Conservation (phyloP, 2,888 invertebrate genomes). For the Limenitis camilla region DNA sequence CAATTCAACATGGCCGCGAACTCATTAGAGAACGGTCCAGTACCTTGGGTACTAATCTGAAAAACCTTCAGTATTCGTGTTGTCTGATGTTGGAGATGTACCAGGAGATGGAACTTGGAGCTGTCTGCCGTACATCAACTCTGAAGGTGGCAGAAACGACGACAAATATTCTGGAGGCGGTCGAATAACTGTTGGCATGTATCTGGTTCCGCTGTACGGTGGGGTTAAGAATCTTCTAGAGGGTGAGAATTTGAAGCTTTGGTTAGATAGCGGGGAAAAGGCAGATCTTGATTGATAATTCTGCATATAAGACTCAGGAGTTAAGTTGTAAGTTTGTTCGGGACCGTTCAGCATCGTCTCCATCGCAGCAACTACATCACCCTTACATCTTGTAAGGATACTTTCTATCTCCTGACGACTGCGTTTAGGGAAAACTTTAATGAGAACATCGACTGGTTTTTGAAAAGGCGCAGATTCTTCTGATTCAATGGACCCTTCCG, state of each 20-base stretch:
- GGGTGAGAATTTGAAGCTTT: conserved; percentile 77
- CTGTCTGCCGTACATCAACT: conserved; percentile 65
- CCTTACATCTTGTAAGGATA: conserved; percentile 86
- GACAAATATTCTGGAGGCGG: conserved; percentile 69
- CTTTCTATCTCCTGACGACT: conserved; percentile 90
- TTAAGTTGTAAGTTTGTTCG: conserved; percentile 51
- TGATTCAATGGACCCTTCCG: conserved; percentile 30
- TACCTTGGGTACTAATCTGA: conserved; percentile 54
- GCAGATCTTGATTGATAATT: conserved; percentile 80
- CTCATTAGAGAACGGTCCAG: conserved; percentile 38
- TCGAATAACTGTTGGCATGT: conserved; percentile 83
- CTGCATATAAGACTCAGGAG: conserved; percentile 61
- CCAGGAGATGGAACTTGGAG: conserved; percentile 64
- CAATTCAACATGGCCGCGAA: conserved; percentile 3
- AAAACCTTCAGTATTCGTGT: conserved; percentile 68
- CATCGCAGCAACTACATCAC: conserved; percentile 94
- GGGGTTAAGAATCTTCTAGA: conserved; percentile 87
- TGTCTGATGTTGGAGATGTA: conserved; percentile 67
- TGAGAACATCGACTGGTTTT: conserved; percentile 89
- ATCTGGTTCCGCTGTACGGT: conserved; percentile 88
- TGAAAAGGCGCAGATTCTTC: conserved; percentile 49
- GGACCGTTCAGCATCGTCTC: conserved; percentile 87
- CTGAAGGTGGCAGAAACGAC: conserved; percentile 63
- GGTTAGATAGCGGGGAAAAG: conserved; percentile 81
- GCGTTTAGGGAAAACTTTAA: conserved; percentile 91